A percentile compares a stretch with the other conserved stretches of the same genome.
These are phyloP conservation scores for Ostrea edulis DNA, from an alignment of 1,140 invertebrate species.

Conservation along the genomic window DNA sequence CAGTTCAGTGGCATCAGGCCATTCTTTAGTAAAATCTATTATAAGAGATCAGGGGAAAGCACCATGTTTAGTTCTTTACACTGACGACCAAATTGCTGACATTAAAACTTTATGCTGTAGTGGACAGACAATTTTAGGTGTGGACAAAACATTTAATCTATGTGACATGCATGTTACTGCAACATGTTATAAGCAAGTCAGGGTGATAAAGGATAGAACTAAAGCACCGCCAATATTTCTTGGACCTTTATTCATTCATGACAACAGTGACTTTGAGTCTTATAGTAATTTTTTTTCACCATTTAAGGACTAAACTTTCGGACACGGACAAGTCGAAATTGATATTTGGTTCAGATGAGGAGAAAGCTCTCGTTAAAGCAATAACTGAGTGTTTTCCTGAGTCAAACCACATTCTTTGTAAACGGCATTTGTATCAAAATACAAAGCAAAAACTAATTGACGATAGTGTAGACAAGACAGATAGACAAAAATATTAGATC, in stretches of 20 bases:
- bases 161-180: conserved; percentile 55
- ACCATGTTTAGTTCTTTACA: conserved; percentile 51
- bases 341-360: conserved; percentile 50
- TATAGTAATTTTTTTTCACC: conserved; percentile 45
- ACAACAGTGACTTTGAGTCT: conserved; percentile 54
- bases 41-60: conserved; percentile 47
- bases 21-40: conserved; percentile 47
- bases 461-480: too few relatives aligned
- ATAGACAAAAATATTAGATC: too few relatives aligned
- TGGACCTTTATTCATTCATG: conserved; percentile 56
- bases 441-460: too few relatives aligned
- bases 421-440: too few relatives aligned
- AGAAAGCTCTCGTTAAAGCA: conserved; percentile 48
- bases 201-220: not conserved
- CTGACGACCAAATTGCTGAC: conserved; percentile 55
- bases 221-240: conserved; percentile 44
- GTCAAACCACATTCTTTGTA: conserved; percentile 40
- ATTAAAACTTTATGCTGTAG: conserved; percentile 53
- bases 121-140: conserved; percentile 50
- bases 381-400: conserved; percentile 41
- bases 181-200: conserved; percentile 46
- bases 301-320: conserved; percentile 34
- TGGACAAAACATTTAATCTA: conserved; percentile 60
- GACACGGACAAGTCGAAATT: not conserved
- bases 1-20: conserved; percentile 44